phyloP scores from a whole-genome alignment of 2,888 invertebrate species.

The Drosophila bunnanda region DNA sequence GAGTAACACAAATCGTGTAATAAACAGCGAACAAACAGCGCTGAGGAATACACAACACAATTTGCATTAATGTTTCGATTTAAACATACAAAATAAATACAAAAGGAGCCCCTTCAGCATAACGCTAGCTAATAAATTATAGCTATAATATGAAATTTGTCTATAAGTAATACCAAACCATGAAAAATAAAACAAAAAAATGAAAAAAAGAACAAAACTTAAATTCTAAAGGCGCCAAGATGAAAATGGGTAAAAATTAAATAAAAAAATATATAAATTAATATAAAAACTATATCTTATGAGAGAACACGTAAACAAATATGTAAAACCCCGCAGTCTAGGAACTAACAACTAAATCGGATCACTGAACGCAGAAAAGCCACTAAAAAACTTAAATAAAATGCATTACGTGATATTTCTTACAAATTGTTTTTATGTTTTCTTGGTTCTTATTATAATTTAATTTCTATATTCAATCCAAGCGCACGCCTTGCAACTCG shows the following conservation, averaged over 20 bases:
- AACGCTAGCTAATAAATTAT: constrained; percentile 78
- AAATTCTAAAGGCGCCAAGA: constrained; percentile 63
- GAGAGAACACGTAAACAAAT: constrained; percentile 54
- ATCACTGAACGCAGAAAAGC: constrained; percentile 40
- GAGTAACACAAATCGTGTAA: constrained; percentile 29
- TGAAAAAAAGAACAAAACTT: constrained; percentile 10
- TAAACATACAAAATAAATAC: constrained; percentile 13
- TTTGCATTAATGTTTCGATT: constrained; percentile 46
- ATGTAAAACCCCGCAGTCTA: constrained; percentile 56
- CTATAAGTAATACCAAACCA: constrained; percentile 78
- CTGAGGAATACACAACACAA: constrained; percentile 30
- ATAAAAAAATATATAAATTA: constrained; percentile 35
- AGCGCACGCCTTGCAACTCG: constrained; percentile 68
- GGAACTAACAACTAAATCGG: constrained; percentile 43
- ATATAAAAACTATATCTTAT: constrained; percentile 66
- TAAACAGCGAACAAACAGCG: constrained; percentile 33
- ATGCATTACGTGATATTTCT: constrained; percentile 80
- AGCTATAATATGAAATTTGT: constrained; percentile 80
- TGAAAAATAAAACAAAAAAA: constrained; percentile 47
- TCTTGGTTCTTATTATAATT: constrained; percentile 7
- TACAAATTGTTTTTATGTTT: constrained; percentile 69
- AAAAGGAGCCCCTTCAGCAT: constrained; percentile 28
- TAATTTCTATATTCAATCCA: constrained; percentile 8
- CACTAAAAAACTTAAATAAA: constrained; percentile 65
- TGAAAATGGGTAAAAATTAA: constrained; percentile 42